These are phyloP conservation scores for Sitobion miscanthi DNA, from an alignment of 1,140 invertebrate genomes.

Conservation along the genomic window DNA sequence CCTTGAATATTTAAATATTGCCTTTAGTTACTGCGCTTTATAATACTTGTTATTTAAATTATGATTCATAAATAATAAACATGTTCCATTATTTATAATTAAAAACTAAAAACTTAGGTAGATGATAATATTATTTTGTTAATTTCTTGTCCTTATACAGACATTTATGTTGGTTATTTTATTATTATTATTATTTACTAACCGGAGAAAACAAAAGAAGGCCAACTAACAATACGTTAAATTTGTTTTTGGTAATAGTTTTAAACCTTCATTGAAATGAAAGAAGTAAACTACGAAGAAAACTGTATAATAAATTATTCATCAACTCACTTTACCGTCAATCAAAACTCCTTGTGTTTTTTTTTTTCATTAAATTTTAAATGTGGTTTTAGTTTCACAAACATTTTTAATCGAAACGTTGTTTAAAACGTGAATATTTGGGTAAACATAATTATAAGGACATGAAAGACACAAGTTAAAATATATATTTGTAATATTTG, in stretches of 20 bases:
- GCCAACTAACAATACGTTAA: slow-evolving; percentile 21
- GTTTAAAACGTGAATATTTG: not conserved
- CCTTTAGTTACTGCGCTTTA: not conserved
- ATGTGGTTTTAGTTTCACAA: not conserved
- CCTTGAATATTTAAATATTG: not conserved
- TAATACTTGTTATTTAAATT: not conserved
- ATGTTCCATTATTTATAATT: not conserved
- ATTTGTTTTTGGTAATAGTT: slow-evolving; percentile 24
- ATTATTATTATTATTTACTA: not conserved
- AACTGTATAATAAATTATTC: slow-evolving; percentile 32
- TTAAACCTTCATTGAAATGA: slow-evolving; percentile 1
- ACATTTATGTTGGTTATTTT: not conserved
- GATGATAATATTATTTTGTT: not conserved
- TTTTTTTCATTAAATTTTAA: slow-evolving; percentile 58
- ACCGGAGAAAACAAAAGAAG: not conserved
- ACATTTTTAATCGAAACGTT: not conserved
- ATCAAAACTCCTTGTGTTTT: slow-evolving; percentile 12
- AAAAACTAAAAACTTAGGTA: not conserved
- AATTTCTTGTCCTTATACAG: not conserved
- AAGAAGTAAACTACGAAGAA: not conserved
- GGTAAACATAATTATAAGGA: slow-evolving; percentile 1
- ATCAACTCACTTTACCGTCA: slow-evolving; percentile 19
- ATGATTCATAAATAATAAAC: not conserved
- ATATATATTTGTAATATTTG: not conserved
- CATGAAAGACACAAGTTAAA: not conserved